Conservation (phyloP, 2,888 invertebrate species). For the Drosophila pseudotakahashii region DNA sequence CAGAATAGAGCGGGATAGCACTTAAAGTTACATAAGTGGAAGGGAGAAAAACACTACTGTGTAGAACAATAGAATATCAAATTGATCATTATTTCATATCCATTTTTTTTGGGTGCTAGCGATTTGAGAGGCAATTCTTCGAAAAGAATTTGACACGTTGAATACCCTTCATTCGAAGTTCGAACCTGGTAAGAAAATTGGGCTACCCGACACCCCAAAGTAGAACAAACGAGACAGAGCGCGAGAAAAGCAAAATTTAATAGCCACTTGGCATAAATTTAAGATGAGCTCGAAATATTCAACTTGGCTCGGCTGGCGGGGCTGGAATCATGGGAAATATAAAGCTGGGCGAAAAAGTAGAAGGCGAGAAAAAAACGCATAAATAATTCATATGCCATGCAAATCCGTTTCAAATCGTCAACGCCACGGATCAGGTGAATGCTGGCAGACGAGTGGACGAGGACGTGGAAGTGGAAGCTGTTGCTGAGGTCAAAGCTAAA, state of each 20-base stretch:
- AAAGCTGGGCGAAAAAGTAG: slow-evolving; percentile 30
- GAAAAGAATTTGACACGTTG: not conserved
- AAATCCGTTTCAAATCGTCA: slow-evolving; percentile 79
- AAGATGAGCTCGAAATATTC: slow-evolving; percentile 73
- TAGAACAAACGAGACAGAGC: slow-evolving; percentile 7
- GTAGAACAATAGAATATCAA: no score
- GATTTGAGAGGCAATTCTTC: no score
- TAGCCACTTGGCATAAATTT: slow-evolving; percentile 80
- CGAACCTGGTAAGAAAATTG: not conserved
- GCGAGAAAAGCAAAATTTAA: slow-evolving; percentile 68
- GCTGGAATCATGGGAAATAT: slow-evolving; percentile 46
- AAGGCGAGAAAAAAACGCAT: slow-evolving; percentile 55
- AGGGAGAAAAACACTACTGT: no score
- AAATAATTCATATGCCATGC: slow-evolving; percentile 81
- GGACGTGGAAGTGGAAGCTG: slow-evolving; percentile 7
- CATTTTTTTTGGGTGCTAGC: no score
- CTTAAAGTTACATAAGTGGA: no score
- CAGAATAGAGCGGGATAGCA: no score
- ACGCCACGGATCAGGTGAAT: slow-evolving; percentile 59
- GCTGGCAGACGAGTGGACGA: slow-evolving; percentile 12
- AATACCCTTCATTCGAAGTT: not conserved
- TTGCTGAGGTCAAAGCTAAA: slow-evolving; percentile 36
- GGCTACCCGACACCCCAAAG: not conserved
- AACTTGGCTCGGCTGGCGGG: slow-evolving; percentile 49
- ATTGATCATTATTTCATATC: no score